Percentiles rank a stretch among this genome's conserved stretches.
These are phyloP conservation scores for Parnassius smintheus DNA, from an alignment of 2,888 invertebrate species.

Conservation along the genomic window DNA sequence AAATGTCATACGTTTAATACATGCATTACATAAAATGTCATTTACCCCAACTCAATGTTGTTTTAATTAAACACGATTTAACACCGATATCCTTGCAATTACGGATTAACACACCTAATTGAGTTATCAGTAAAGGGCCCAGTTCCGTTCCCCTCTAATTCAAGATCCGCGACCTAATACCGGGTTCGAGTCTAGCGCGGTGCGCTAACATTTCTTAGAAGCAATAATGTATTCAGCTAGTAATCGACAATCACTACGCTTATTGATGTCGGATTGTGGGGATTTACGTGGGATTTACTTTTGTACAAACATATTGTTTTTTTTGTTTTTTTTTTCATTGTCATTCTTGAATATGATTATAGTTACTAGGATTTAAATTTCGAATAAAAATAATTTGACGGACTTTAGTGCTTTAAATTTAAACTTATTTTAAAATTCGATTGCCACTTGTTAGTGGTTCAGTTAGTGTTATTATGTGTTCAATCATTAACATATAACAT, in stretches of 20 bases:
- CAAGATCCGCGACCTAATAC: constrained; percentile 45
- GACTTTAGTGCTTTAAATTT: too few relatives aligned
- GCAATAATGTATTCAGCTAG: constrained; percentile 33
- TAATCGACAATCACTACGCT: constrained; percentile 25
- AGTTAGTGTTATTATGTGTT: too few relatives aligned
- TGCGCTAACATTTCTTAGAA: constrained; percentile 35
- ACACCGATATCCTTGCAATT: constrained; percentile 18
- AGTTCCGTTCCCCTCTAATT: constrained; percentile 34
- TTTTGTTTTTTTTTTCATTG: background rate
- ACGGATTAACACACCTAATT: constrained; percentile 27
- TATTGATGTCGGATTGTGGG: constrained; percentile 25
- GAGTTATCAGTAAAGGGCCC: constrained; percentile 38
- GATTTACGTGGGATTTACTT: constrained; percentile 24
- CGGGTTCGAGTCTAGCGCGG: constrained; percentile 33
- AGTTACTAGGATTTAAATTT: too few relatives aligned
- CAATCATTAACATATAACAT: too few relatives aligned
- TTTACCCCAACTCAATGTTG: too few relatives aligned
- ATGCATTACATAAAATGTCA: too few relatives aligned
- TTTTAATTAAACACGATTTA: background rate
- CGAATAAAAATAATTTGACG: too few relatives aligned
- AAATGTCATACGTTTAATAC: too few relatives aligned
- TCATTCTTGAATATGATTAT: too few relatives aligned
- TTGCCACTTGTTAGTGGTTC: too few relatives aligned
- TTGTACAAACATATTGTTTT: constrained; percentile 1
- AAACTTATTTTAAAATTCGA: too few relatives aligned